A percentile compares a stretch with the other conserved stretches of the same genome.
phyloP scores from a whole-genome alignment of 1,140 invertebrate genomes.

The Drosophila obscura region DNA sequence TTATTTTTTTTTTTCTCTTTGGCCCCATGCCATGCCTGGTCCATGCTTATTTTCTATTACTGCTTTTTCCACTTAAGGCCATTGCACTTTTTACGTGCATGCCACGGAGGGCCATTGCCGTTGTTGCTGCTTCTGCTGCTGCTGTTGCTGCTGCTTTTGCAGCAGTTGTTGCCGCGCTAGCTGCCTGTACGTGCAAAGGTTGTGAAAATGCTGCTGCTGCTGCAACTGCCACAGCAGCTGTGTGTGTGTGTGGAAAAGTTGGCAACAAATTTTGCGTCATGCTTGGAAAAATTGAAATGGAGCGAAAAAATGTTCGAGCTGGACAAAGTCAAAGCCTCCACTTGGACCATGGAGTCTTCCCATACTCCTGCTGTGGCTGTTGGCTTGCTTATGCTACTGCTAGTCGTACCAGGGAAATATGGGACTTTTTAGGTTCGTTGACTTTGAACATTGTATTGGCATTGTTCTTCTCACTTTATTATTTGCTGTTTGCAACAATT shows the following conservation, averaged over 20 bases:
- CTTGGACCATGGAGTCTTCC: constrained; percentile 32
- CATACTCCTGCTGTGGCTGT: constrained; percentile 11
- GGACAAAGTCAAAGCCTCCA: constrained; percentile 73
- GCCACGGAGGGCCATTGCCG: constrained; percentile 81
- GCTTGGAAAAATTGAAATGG: constrained; percentile 82
- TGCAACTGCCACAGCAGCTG: not conserved
- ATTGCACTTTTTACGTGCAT: constrained; percentile 83
- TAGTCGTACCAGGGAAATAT: constrained; percentile 69
- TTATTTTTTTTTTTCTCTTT: constrained; percentile 16
- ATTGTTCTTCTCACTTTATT: constrained; percentile 83
- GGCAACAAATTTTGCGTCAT: constrained; percentile 82
- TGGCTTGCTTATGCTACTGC: constrained; percentile 35
- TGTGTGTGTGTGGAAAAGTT: constrained; percentile 69
- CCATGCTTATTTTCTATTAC: constrained; percentile 82
- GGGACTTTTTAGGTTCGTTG: constrained; percentile 82
- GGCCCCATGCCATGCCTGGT: constrained; percentile 54
- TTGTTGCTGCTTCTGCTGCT: constrained; percentile 46
- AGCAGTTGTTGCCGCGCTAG: constrained; percentile 21
- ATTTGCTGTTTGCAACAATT: constrained; percentile 77
- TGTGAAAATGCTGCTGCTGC: constrained; percentile 72
- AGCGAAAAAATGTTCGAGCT: constrained; percentile 78
- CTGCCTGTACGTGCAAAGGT: constrained; percentile 78
- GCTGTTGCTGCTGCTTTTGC: constrained; percentile 27
- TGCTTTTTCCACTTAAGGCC: constrained; percentile 82
- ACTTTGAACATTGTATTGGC: constrained; percentile 79